Evolutionary conservation across 2,888 invertebrate genomes (phyloP).

Genomic region (Dorcus hopei): DNA sequence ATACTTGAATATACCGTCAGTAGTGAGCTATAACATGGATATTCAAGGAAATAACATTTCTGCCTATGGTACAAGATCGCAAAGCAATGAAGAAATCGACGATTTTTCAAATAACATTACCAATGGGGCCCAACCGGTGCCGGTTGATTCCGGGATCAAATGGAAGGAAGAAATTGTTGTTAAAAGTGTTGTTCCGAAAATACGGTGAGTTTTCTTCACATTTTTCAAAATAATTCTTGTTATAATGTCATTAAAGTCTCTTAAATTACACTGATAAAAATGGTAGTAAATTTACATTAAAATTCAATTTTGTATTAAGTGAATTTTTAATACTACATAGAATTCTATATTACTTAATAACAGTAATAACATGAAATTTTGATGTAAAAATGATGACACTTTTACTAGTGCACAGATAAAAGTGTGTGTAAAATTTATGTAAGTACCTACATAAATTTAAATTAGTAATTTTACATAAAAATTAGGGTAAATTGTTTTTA

Average conservation of each 20-base stretch:
- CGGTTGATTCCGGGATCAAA: background rate
- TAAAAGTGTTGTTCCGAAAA: constrained; percentile 35
- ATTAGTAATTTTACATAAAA: too few species aligned
- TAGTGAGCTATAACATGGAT: background rate
- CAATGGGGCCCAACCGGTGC: background rate
- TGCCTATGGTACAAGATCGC: background rate
- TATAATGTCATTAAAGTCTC: background rate
- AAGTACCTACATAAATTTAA: too few species aligned
- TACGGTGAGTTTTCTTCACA: constrained; percentile 25
- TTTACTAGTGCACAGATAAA: too few species aligned
- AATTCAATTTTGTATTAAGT: too few species aligned
- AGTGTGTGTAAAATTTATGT: too few species aligned
- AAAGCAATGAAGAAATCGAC: background rate
- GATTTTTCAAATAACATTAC: constrained; percentile 2
- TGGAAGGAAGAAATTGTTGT: constrained; percentile 22
- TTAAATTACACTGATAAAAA: too few species aligned
- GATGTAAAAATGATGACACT: too few species aligned
- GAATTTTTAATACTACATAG: too few species aligned
- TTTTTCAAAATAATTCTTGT: background rate
- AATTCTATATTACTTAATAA: too few species aligned
- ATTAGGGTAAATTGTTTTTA: too few species aligned
- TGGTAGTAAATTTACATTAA: too few species aligned
- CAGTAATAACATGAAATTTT: too few species aligned
- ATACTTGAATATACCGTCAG: background rate
- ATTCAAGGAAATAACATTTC: constrained; percentile 3